Percentiles rank a stretch among this genome's conserved stretches.
Evolutionary conservation across 2,888 invertebrate genomes (phyloP).

Genomic region (Pharmacophagus antenor): DNA sequence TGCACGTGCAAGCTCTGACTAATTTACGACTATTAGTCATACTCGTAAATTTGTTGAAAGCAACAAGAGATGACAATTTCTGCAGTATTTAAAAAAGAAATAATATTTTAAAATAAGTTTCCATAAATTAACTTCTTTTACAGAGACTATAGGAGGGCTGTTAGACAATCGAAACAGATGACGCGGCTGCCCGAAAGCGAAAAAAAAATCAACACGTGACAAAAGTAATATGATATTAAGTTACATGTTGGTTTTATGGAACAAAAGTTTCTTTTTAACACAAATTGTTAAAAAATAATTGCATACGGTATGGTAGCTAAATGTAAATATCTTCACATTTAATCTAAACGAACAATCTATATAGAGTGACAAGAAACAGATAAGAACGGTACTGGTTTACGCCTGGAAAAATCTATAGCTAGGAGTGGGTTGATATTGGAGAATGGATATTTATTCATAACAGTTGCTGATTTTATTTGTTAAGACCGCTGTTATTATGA

Average conservation of each 20-base stretch:
- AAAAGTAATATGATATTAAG: constrained; percentile 60
- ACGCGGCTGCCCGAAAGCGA: constrained; percentile 49
- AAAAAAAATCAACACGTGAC: constrained; percentile 64
- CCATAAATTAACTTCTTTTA: constrained; percentile 19
- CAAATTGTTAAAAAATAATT: too few species aligned
- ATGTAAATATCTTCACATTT: too few species aligned
- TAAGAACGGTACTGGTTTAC: too few species aligned
- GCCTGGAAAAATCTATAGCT: too few species aligned
- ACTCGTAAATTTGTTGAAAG: constrained; percentile 34
- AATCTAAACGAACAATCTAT: too few species aligned
- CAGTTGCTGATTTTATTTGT: background rate
- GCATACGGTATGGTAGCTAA: too few species aligned
- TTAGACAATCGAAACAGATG: constrained; percentile 70
- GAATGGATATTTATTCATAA: too few species aligned
- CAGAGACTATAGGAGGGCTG: constrained; percentile 52
- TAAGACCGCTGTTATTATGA: background rate
- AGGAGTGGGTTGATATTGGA: too few species aligned
- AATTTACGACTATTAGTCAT: constrained; percentile 33
- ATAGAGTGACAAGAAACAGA: too few species aligned
- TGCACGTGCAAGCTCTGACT: constrained; percentile 46
- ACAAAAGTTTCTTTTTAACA: constrained; percentile 28
- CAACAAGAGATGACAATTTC: constrained; percentile 34
- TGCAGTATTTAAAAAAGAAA: background rate
- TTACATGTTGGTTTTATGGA: constrained; percentile 48
- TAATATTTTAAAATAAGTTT: constrained; percentile 9